Conservation (phyloP, 2,797 vertebrate genomes). For the Dromococcyx pavoninus region DNA sequence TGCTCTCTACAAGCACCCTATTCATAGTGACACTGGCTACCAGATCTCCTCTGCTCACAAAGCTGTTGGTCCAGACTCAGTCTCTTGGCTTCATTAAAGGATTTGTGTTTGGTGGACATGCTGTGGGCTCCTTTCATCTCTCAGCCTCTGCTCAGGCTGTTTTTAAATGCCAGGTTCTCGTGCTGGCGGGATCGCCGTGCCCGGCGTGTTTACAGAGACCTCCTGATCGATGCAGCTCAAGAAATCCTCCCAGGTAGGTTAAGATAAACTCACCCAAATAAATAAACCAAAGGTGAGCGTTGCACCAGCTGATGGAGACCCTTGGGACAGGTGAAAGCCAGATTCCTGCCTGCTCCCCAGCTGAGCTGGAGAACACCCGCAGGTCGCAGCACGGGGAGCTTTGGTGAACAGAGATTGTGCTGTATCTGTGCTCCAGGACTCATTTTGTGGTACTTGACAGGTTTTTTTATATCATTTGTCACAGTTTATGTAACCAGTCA, state of each 20-base stretch:
- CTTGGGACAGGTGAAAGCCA: not conserved
- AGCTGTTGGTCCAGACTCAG: not conserved
- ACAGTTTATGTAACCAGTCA: not conserved
- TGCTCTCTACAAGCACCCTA: not conserved
- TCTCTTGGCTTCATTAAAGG: not conserved
- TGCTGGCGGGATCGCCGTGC: not conserved
- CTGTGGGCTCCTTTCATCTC: conserved; percentile 28
- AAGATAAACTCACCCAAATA: not conserved
- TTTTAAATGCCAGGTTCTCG: not conserved
- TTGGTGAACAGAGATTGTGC: not conserved
- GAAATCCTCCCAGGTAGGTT: not conserved
- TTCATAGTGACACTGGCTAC: not conserved
- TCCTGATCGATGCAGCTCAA: not conserved
- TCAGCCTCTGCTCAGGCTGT: not conserved
- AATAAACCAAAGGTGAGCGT: not conserved
- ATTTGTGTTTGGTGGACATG: not conserved
- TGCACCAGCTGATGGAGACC: not conserved
- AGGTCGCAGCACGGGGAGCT: fast-evolving
- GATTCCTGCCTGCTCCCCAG: not conserved
- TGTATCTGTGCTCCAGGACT: not conserved
- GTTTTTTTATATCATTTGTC: not conserved
- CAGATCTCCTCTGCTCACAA: not conserved
- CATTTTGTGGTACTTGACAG: not conserved
- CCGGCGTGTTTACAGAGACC: not conserved
- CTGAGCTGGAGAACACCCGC: too few species aligned